A percentile compares a stretch with the other conserved stretches of the same genome.
Evolutionary conservation across 2,888 invertebrate genomes (phyloP).

Genomic region (Trilocha varians): DNA sequence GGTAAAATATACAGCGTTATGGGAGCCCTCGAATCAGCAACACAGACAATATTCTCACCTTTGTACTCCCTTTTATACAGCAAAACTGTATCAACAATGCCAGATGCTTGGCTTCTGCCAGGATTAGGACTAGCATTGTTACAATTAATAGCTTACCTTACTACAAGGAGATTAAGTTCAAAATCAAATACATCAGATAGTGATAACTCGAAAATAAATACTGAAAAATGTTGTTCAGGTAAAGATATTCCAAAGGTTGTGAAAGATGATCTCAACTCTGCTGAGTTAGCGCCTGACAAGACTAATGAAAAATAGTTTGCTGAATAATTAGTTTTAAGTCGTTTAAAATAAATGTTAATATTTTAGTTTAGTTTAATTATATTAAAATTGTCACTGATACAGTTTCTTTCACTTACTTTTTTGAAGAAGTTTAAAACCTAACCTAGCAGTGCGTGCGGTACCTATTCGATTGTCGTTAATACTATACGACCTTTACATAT

Average conservation of each 20-base stretch:
- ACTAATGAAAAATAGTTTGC: neutral
- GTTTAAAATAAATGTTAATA: too few relatives aligned
- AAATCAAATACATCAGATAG: conserved; percentile 11
- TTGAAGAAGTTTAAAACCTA: too few relatives aligned
- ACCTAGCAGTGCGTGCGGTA: too few relatives aligned
- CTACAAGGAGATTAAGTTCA: conserved; percentile 31
- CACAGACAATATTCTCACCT: conserved; percentile 54
- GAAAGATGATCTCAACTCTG: conserved; percentile 5
- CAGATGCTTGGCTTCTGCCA: conserved; percentile 60
- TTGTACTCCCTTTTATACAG: conserved; percentile 58
- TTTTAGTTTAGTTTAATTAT: too few relatives aligned
- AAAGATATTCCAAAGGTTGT: neutral
- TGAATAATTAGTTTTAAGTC: too few relatives aligned
- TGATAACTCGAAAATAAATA: conserved; percentile 5
- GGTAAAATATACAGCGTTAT: conserved; percentile 68
- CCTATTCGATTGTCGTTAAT: too few relatives aligned
- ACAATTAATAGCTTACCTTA: conserved; percentile 46
- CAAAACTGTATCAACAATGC: conserved; percentile 44
- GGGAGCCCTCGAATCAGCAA: conserved; percentile 61
- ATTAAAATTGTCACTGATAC: too few relatives aligned
- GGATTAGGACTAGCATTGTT: conserved; percentile 41
- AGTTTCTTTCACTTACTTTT: too few relatives aligned
- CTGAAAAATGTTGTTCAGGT: neutral
- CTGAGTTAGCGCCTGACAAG: neutral
- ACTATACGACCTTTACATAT: too few relatives aligned